Base-by-base conservation (phyloP, 2,113 vertebrate genomes). In the Scatophagus argus region DNA sequence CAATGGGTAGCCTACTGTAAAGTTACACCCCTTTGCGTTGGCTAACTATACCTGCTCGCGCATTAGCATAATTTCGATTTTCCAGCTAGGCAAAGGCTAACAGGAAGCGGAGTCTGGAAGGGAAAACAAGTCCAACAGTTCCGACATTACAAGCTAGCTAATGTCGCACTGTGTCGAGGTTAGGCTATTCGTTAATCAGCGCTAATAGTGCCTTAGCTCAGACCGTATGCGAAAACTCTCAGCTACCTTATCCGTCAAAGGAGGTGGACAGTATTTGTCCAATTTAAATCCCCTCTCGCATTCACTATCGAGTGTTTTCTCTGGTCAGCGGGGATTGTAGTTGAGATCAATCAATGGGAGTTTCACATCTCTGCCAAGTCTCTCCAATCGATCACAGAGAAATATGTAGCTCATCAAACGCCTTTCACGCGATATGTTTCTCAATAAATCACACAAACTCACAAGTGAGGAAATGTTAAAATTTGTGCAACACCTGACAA, bases 331-430 rank as follows among this genome's bases (percentile, higher is more conserved):
- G 89, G 91, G 91, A 90, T 89, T 88, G 87, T 84, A 83, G 91
- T 67, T 86, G 54, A 92, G 83, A 94, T 94, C 92, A 92, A 92
- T 94, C 92, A 93, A 91, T 93, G 90, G 93, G 91, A 89, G 88
- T 46, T 88, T 91, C 84, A 83, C 79, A 64, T 87, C 88, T 75
- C 82, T 60, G 55, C 11, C 52, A 14, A 92, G 93, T 12, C 90
- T 1, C 0, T 0, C 1, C 11, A 93, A 81, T 90, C 88, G 63
- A 94, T 27, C 11, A 12, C 87, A 65, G 88, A 90, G 2, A 23
- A 32, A 58, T 6, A 8, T 21, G 11, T 10, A 14, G 39, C 16
- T 74, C 25, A 0, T 43, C 5, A 21, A 0, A 8, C 5, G 3
- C 10, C 1, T 3, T 4, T 21, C 6, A 0, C 5, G 14, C 19